Evolutionary conservation across 2,113 vertebrate genomes (phyloP).

Genomic region (Corythornis vintsioides): DNA sequence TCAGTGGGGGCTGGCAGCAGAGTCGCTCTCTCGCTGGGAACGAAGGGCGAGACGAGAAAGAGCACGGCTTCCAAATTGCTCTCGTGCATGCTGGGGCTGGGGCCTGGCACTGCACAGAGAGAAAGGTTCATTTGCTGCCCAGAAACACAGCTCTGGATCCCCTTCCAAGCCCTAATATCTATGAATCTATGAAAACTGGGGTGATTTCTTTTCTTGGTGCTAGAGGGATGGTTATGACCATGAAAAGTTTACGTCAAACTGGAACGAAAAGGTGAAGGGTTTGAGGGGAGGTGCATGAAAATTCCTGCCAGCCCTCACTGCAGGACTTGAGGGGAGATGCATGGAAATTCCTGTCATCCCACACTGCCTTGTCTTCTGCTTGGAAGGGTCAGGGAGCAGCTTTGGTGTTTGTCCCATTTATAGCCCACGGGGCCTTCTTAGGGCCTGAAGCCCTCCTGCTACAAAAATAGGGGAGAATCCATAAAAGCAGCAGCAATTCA

Average conservation of each 20-base stretch:
- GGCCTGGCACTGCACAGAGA: not conserved
- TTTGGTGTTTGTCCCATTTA: not conserved
- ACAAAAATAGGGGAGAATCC: slow-evolving; percentile 65
- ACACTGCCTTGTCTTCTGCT: not conserved
- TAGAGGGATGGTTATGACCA: not conserved
- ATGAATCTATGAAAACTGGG: no score
- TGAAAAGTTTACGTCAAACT: not conserved
- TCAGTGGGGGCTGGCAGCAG: slow-evolving; percentile 39
- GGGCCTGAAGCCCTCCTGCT: not conserved
- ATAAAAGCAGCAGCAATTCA: slow-evolving; percentile 30
- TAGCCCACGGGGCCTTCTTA: not conserved
- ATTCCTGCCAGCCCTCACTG: no score
- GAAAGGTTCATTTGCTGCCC: not conserved
- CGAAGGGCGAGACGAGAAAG: slow-evolving; percentile 24
- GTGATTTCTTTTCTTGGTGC: not conserved
- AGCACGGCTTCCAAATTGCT: slow-evolving; percentile 48
- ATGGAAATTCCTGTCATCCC: not conserved
- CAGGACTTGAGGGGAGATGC: not conserved
- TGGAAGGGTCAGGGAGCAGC: not conserved
- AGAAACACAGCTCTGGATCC: not conserved
- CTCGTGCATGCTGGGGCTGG: slow-evolving; percentile 11
- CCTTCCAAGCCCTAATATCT: not conserved
- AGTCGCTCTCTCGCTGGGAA: not conserved
- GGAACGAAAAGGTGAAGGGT: not conserved
- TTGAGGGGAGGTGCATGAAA: no score